Base-by-base conservation (phyloP, 2,888 invertebrate genomes). In the Xylota sylvarum region DNA sequence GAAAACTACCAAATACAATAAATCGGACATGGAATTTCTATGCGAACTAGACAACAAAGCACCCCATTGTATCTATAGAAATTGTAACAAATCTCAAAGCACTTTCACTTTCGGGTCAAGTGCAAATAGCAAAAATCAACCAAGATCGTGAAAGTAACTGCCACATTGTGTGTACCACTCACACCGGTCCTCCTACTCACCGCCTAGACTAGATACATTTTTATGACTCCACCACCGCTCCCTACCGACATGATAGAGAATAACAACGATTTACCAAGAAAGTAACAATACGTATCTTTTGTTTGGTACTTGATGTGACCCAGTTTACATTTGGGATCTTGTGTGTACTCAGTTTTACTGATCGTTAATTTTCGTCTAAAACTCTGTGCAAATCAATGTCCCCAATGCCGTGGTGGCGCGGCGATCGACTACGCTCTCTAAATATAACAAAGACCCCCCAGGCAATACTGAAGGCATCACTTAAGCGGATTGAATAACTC, bases 31-130 rank as follows among this genome's bases (percentile, higher is more conserved):
- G 19, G 27, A 74, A 65, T 60, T 60, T 67, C 55, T 72, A 43
- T 10, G 56, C 55, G 1, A 23, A 32, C 6, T n/a, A 5, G 7
- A 70, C 14, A 56, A 65, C 56, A 70, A 58, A 27, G 50, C 64
- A 32, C 30, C 23, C 32, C 70, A 69, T 79, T 64, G 64, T 70
- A 50, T 58, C 64, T 9, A 67, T 60, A 43, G 65, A 85, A 85
- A 81, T 40, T 48, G 64, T 80, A 81, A 70, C 60, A 85, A 84
- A 72, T 30, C 32, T 62, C 37, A 10, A 17, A 52, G 40, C 43
- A 81, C 86, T 86, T 86, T 86, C 86, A 86, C 86, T 86, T 82
- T 77, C 78, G 56, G 82, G 86, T 86, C 86, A 86, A 86, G 82
- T 86, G 86, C 86, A 82, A 86, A 86, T 69, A 81, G 52, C 58